Conservation (phyloP, 1,140 invertebrate species). For the Proctacanthus coquilletti region DNA sequence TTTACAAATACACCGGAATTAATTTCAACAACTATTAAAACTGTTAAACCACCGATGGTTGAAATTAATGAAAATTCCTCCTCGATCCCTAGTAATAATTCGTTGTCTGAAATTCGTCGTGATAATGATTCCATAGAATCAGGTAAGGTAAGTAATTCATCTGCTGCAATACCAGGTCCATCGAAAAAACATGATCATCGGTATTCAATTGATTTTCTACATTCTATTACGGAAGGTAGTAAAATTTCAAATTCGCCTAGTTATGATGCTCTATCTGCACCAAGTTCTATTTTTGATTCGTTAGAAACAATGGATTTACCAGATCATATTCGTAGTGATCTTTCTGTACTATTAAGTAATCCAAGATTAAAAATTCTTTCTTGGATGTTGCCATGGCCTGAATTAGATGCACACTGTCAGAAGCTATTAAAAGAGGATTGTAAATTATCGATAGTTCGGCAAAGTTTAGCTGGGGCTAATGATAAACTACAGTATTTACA, state of each 20-base stretch:
- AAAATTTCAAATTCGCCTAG: not conserved
- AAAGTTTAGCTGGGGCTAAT: slow-evolving; percentile 27
- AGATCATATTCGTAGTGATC: slow-evolving; percentile 34
- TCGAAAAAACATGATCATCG: not conserved
- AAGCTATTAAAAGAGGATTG: not conserved
- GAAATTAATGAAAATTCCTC: not conserved
- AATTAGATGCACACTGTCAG: slow-evolving; percentile 9
- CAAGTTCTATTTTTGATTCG: slow-evolving; percentile 2
- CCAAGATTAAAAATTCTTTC: slow-evolving; percentile 38
- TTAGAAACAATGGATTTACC: not conserved
- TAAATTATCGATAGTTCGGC: slow-evolving; percentile 9
- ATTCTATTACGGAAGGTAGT: not conserved
- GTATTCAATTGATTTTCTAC: too few relatives aligned
- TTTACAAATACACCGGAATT: not conserved
- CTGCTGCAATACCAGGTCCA: not conserved
- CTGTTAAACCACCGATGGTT: too few relatives aligned
- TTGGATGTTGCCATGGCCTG: slow-evolving; percentile 38
- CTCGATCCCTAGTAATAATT: not conserved
- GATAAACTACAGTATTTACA: slow-evolving; percentile 25
- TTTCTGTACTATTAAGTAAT: slow-evolving; percentile 38
- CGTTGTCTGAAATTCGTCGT: not conserved
- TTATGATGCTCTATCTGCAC: slow-evolving; percentile 2
- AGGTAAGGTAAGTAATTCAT: not conserved
- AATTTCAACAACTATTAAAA: not conserved
- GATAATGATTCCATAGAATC: not conserved